phyloP scores from a whole-genome alignment of 2,113 vertebrate species.

The Pan paniscus region DNA sequence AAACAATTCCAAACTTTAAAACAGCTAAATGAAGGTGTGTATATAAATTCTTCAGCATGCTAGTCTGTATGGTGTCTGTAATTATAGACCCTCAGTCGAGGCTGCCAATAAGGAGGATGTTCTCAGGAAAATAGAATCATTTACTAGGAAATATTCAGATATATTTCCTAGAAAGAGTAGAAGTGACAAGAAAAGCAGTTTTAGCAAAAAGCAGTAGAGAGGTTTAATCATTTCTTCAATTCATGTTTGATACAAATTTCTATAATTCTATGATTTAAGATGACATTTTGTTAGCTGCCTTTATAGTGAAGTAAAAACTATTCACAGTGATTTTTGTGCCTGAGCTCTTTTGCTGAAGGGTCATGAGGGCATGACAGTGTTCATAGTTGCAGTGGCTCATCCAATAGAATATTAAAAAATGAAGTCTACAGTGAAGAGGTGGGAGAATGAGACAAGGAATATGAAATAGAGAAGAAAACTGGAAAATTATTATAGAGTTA shows the following conservation, averaged over 20 bases:
- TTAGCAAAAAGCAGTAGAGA: neutral
- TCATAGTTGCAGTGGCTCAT: neutral
- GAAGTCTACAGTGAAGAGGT: neutral
- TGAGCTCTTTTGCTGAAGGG: neutral
- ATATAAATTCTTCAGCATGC: neutral
- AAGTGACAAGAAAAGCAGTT: neutral
- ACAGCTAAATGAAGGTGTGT: neutral
- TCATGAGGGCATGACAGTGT: rapidly evolving
- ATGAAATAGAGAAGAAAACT: neutral
- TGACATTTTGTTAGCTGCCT: neutral
- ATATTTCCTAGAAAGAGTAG: neutral
- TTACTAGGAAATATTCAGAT: neutral
- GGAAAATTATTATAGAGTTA: neutral
- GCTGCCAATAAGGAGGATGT: neutral
- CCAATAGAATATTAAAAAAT: neutral
- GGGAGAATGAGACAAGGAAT: neutral
- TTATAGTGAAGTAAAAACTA: neutral
- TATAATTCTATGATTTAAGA: neutral
- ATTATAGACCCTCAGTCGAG: neutral
- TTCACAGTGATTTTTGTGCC: neutral
- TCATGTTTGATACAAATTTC: neutral
- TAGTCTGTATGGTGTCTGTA: neutral
- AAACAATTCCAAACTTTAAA: neutral
- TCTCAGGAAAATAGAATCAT: neutral
- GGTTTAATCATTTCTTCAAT: neutral